Evolutionary conservation across 2,888 invertebrate species (phyloP), one percentile per base, ranked within the genome.

Genomic region (Nesidiocoris tenuis): DNA sequence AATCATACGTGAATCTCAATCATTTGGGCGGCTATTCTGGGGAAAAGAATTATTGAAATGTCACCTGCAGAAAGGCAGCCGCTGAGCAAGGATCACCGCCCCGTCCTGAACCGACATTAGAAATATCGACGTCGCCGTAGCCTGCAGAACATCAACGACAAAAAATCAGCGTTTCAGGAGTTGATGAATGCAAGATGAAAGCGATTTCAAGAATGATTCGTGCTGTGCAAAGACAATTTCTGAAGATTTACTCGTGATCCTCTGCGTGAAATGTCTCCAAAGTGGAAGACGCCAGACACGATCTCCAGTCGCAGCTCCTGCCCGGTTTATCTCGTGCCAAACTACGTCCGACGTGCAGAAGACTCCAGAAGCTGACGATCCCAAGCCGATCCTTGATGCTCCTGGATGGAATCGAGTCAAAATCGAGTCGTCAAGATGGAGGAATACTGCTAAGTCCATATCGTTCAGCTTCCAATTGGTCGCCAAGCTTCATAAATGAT

Each of bases 211-310:
- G n/a, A n/a, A n/a, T n/a, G n/a, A n/a, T n/a, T n/a, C n/a, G n/a
- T n/a, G n/a, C n/a, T n/a, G n/a, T n/a, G n/a, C n/a, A n/a, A n/a
- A n/a, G n/a, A n/a, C n/a, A n/a, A n/a, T n/a, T n/a, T n/a, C n/a
- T n/a, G n/a, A n/a, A n/a, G n/a, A n/a, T n/a, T n/a, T 18, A 72
- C 72, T 61, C 2, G 63, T 22, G 19, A 72, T 64, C 59, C 66
- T 75, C 59, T 67, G 57, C 3, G 55, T 22, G 18, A 75, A 75
- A 67, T 75, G 75, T 39, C 66, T 77, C 77, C 79, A 80, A 22
- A 90, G 81, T 0, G 89, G 89, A 83, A 89, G 84, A 63, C 88
- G 83, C 89, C 89, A 90, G 1, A 90, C 82, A 19, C 89, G 83
- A 81, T 89, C 89, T 0, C 89, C 89, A 2, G 88, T 87, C 21